Evolutionary conservation across 2,888 invertebrate species (phyloP).

Genomic region (Ecdyonurus torrentis): DNA sequence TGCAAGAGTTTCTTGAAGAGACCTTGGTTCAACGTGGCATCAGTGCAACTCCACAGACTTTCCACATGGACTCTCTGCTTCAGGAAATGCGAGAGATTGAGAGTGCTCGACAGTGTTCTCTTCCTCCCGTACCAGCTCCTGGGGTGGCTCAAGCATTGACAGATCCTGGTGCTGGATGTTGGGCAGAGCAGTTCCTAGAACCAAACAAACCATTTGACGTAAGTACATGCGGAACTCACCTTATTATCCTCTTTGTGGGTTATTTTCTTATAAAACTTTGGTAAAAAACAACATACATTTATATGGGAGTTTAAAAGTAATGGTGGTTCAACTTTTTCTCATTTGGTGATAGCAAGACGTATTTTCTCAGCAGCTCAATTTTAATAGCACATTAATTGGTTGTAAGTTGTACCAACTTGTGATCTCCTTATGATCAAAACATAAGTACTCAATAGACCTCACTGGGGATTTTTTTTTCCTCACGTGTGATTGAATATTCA

Average conservation of each 20-base stretch:
- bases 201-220: constrained; percentile 30
- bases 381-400: too few species aligned
- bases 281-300: constrained; percentile 16
- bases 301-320: constrained; percentile 21
- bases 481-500: too few species aligned
- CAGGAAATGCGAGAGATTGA: constrained; percentile 74
- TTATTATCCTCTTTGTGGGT: background rate
- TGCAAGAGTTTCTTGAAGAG: constrained; percentile 57
- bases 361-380: too few species aligned
- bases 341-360: too few species aligned
- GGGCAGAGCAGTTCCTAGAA: constrained; percentile 37
- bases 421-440: too few species aligned
- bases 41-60: constrained; percentile 44
- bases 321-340: too few species aligned
- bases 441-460: too few species aligned
- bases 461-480: too few species aligned
- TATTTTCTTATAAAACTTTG: background rate
- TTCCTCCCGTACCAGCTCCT: constrained; percentile 25
- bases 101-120: constrained; percentile 26
- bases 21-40: constrained; percentile 15
- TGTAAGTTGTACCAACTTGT: too few species aligned
- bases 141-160: constrained; percentile 14
- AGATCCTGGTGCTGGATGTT: constrained; percentile 16
- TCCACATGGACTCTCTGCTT: constrained; percentile 73
- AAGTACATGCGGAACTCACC: constrained; percentile 12